Base-by-base conservation (phyloP, 2,113 vertebrate genomes). In the Erpornis zantholeuca region DNA sequence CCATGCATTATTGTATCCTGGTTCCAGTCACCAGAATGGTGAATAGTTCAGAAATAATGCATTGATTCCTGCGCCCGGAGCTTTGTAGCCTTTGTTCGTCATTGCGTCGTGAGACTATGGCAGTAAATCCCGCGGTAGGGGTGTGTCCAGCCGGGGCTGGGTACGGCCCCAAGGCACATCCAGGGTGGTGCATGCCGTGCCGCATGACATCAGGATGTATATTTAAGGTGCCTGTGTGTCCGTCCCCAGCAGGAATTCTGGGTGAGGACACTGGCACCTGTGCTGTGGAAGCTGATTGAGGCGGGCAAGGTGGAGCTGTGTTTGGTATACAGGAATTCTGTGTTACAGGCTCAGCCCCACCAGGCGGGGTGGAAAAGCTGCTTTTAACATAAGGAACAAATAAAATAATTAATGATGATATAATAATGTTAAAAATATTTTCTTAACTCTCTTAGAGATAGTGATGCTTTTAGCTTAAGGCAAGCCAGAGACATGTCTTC, bases 111-210 rank as follows among this genome's bases (percentile, higher is more conserved):
- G 64, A 78, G 54, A 31, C 2, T 20, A 5, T 7, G 28, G 47
- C 11, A 49, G n/a, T 33, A 82, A 84, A 49, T 87, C 50, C 36
- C 0, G 1, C 69, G 38, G 29, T 2, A 27, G 19, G 61, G 60
- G 14, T 44, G n/a, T 44, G 31, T 38, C 75, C 42, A 49, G 1
- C 23, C 0, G 0, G 23, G 66, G 42, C 49, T 83, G 77, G 33
- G 13, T 42, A 9, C 23, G 10, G 73, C 56, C 79, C 65, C 28
- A 28, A 18, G 65, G 91, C 56, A 66, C 15, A 2, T 23, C 11
- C 0, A 2, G 35, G 38, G 53, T 18, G 29, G 35, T 1, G 3
- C 21, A 7, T 17, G 66, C 66, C 0, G 0, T 25, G 59, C 59
- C 21, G 4, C 28, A 1, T 53, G 63, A 40, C 2, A 2, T 36